phyloP scores from a whole-genome alignment of 2,113 vertebrate species.

The Clarias macrocephalus region DNA sequence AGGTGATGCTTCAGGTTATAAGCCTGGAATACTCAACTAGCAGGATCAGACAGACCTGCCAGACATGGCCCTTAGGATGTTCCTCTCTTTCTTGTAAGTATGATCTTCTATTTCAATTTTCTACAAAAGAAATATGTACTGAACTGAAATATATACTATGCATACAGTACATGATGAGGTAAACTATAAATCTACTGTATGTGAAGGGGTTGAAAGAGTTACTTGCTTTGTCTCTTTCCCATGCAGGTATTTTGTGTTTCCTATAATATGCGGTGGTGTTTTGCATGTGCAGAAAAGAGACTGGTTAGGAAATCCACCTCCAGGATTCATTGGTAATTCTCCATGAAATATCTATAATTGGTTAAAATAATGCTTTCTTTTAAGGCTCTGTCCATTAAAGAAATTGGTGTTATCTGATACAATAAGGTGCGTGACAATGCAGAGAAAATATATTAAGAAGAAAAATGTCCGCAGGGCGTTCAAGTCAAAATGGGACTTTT shows the following conservation, averaged over 20 bases:
- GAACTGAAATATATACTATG: background rate
- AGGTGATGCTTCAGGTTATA: slow-evolving; percentile 54
- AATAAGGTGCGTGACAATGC: background rate
- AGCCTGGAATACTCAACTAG: background rate
- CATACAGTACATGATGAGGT: background rate
- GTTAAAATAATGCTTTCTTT: background rate
- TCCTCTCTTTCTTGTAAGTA: slow-evolving; percentile 37
- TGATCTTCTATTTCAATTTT: background rate
- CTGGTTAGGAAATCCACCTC: slow-evolving; percentile 45
- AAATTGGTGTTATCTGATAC: background rate
- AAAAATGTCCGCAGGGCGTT: background rate
- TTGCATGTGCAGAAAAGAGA: slow-evolving; percentile 57
- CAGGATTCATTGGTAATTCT: slow-evolving; percentile 56
- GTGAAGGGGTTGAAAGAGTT: background rate
- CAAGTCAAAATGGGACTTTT: no score
- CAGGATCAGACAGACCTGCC: background rate
- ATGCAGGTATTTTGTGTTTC: slow-evolving; percentile 51
- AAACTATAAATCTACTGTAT: background rate
- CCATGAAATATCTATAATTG: background rate
- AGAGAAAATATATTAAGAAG: background rate
- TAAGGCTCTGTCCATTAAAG: background rate
- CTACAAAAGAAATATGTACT: background rate
- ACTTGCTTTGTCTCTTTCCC: background rate
- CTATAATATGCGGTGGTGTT: slow-evolving; percentile 24
- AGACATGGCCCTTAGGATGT: slow-evolving; percentile 13